phyloP scores from a whole-genome alignment of 1,140 invertebrate species.

The Habropoda laboriosa region DNA sequence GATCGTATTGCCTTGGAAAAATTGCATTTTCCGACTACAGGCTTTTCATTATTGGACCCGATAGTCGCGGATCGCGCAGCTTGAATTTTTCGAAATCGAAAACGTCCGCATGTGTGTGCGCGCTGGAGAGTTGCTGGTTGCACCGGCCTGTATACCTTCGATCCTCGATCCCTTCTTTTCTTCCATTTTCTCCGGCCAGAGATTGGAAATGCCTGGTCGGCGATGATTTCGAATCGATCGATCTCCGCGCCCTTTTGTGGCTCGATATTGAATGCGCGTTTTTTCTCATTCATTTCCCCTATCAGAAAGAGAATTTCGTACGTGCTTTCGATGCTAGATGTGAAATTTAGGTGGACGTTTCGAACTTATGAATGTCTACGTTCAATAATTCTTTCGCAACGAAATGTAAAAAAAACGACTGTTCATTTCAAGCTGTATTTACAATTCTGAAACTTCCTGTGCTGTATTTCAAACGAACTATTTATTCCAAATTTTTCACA shows the following conservation, averaged over 20 bases:
- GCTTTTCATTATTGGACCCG: conserved; percentile 17
- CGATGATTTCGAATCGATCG: conserved; percentile 25
- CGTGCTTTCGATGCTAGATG: no score
- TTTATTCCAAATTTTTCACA: no score
- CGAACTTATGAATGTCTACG: no score
- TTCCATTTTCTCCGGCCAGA: conserved; percentile 5
- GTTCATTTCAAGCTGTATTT: no score
- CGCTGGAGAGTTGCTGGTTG: no score
- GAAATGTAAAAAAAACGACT: no score
- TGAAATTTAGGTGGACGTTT: neutral
- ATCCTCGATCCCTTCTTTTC: conserved; percentile 10
- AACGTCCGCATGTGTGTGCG: neutral
- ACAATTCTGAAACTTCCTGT: no score
- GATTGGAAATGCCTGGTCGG: conserved; percentile 18
- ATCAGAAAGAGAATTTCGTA: neutral
- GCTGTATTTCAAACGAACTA: no score
- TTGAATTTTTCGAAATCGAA: conserved; percentile 42
- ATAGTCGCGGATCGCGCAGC: neutral
- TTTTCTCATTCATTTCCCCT: neutral
- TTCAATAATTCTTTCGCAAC: no score
- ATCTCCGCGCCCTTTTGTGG: neutral
- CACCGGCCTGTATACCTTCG: neutral
- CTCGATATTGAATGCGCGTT: neutral
- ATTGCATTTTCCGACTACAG: conserved; percentile 26
- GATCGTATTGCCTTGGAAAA: conserved; percentile 24